phyloP scores from a whole-genome alignment of 1,140 invertebrate species.

The Drosophila orosa region DNA sequence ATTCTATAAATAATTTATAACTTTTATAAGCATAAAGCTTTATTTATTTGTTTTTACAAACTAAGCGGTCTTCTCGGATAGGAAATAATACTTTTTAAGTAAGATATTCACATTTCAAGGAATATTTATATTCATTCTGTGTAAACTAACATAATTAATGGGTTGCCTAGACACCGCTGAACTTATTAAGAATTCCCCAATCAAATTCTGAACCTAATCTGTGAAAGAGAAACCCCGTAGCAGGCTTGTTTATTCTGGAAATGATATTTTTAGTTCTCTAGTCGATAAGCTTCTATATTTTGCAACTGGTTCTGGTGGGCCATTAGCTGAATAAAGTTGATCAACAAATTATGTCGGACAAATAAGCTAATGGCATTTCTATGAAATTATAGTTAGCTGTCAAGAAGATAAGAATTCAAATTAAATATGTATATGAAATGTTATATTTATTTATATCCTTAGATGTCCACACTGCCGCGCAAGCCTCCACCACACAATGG shows the following conservation, averaged over 20 bases:
- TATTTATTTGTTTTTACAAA: neutral
- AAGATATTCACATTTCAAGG: neutral
- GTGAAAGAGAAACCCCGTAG: constrained; percentile 8
- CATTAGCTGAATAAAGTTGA: constrained; percentile 4
- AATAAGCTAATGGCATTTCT: constrained; percentile 2
- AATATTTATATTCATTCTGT: neutral
- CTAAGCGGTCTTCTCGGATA: neutral
- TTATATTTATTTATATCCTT: neutral
- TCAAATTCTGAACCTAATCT: neutral
- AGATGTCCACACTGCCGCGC: constrained; percentile 75
- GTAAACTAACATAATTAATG: constrained; percentile 1
- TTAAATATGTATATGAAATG: too few species aligned
- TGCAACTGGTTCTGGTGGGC: constrained; percentile 16
- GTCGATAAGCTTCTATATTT: constrained; percentile 10
- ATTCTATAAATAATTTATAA: neutral
- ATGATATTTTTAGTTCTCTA: constrained; percentile 17
- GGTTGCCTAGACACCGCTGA: neutral
- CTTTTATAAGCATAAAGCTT: neutral
- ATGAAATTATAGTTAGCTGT: neutral
- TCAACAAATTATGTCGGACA: constrained; percentile 15
- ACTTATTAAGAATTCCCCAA: constrained; percentile 13
- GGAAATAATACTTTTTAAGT: neutral
- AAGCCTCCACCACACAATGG: constrained; percentile 72
- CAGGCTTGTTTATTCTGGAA: constrained; percentile 4
- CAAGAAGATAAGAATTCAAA: too few species aligned